Conservation (phyloP, 2,888 invertebrate species). For the Synergus itoensis region DNA sequence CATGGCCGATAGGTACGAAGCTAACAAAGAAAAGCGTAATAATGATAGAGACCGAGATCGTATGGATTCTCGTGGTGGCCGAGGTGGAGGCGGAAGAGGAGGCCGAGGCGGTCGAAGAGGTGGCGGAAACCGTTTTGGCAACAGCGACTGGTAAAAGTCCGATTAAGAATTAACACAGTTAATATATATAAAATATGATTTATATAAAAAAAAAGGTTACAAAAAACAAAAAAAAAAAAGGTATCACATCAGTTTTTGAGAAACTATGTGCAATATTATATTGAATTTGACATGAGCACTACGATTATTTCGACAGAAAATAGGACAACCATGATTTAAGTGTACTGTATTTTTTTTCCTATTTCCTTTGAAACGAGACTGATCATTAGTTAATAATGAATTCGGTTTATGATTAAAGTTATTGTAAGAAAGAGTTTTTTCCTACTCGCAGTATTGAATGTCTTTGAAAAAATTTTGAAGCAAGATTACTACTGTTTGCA, state of each 20-base stretch:
- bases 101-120: conserved; percentile 56
- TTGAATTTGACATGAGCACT: neutral
- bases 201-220: neutral
- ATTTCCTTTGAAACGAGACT: neutral
- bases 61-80: conserved; percentile 74
- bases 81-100: conserved; percentile 60
- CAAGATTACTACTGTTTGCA: conserved; percentile 11
- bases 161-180: neutral
- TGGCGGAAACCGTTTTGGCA: conserved; percentile 49
- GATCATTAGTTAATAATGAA: neutral
- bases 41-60: conserved; percentile 79
- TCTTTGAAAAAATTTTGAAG: neutral
- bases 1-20: conserved; percentile 88
- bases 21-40: conserved; percentile 83
- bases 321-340: neutral
- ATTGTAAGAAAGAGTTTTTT: neutral
- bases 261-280: conserved; percentile 36
- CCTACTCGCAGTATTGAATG: neutral
- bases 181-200: conserved; percentile 3
- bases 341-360: neutral
- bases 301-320: neutral
- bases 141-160: conserved; percentile 19
- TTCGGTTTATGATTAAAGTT: neutral
- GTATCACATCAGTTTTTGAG: conserved; percentile 25
- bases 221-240: neutral